Conservation (phyloP, 2,888 invertebrate genomes). For the Melanostoma scalare region DNA sequence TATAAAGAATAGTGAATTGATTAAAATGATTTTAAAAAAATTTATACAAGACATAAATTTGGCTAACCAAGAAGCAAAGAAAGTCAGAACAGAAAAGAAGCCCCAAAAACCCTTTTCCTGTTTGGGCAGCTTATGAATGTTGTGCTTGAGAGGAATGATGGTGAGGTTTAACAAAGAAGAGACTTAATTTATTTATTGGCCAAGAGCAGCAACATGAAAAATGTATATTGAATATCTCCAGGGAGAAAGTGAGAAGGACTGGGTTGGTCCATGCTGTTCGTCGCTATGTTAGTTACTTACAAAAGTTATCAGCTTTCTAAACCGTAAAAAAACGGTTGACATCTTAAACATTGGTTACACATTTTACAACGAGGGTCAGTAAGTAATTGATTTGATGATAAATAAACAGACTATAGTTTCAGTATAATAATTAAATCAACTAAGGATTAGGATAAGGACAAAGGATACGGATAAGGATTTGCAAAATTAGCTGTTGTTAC, state of each 20-base stretch:
- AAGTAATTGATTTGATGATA: conserved; percentile 10
- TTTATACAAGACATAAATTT: conserved; percentile 52
- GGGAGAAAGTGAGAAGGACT: conserved; percentile 35
- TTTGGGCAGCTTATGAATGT: conserved; percentile 38
- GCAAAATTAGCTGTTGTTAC: conserved; percentile 70
- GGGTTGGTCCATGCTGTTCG: conserved; percentile 38
- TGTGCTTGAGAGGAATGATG: conserved; percentile 52
- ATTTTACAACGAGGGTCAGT: conserved; percentile 62
- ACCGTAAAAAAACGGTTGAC: conserved; percentile 40
- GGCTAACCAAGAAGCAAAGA: conserved; percentile 71
- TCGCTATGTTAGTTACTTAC: conserved; percentile 65
- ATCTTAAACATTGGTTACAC: conserved; percentile 54
- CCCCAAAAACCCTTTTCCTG: conserved; percentile 48
- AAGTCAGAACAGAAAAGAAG: conserved; percentile 49
- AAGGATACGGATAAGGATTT: conserved; percentile 25
- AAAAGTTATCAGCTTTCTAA: conserved; percentile 50
- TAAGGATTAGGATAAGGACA: conserved; percentile 13
- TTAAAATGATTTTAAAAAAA: conserved; percentile 5
- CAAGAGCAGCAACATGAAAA: conserved; percentile 44
- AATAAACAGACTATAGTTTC: conserved; percentile 3
- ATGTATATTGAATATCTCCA: conserved; percentile 2
- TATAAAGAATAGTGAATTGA: neutral
- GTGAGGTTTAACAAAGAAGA: conserved; percentile 27
- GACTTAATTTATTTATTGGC: conserved; percentile 15
- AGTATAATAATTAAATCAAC: conserved; percentile 1